Conservation (phyloP, 2,113 vertebrate species). For the Heterocephalus glaber region DNA sequence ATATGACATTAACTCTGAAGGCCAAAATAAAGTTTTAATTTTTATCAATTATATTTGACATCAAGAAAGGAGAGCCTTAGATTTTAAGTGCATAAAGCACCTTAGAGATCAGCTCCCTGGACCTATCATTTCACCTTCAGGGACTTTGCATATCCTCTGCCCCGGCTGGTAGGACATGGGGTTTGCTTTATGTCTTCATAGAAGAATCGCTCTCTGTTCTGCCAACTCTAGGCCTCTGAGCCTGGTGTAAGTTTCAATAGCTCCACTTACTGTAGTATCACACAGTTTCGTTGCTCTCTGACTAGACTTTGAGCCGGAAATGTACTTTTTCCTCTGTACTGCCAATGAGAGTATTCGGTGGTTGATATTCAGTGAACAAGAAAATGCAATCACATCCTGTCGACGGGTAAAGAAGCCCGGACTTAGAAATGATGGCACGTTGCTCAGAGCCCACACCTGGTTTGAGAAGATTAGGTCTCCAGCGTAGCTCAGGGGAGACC, state of each 20-base stretch:
- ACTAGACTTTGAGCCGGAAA: not conserved
- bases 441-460: not conserved
- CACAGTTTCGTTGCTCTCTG: not conserved
- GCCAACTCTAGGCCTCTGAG: not conserved
- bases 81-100: not conserved
- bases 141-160: accelerated
- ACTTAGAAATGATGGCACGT: not conserved
- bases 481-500: not conserved
- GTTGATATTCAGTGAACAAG: not conserved
- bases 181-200: not conserved
- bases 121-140: accelerated
- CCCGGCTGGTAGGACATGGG: not conserved
- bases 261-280: not conserved
- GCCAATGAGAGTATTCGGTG: not conserved
- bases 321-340: not conserved
- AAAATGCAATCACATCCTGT: not conserved
- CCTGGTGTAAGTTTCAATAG: not conserved
- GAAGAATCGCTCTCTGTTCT: not conserved
- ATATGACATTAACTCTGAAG: not conserved
- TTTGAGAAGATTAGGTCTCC: not conserved
- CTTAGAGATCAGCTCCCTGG: not conserved
- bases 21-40: not conserved
- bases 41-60: not conserved
- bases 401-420: not conserved
- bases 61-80: not conserved